Conservation (phyloP, 2,888 invertebrate species). For the Sthenelais limicola region DNA sequence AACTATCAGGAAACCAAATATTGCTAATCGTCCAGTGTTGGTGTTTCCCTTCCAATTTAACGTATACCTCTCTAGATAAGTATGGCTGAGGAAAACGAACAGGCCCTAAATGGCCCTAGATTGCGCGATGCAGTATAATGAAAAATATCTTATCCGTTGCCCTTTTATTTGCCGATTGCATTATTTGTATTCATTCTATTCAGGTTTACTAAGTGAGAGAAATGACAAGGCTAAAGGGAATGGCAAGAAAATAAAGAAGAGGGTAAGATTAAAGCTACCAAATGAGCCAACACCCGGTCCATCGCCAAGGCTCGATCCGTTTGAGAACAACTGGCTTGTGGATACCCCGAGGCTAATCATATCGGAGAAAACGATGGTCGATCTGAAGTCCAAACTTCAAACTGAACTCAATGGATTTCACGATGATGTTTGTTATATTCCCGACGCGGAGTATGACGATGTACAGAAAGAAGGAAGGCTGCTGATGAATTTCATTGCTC, state of each 20-base stretch:
- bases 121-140: no score
- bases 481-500: conserved; percentile 41
- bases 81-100: no score
- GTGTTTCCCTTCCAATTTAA: no score
- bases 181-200: no score
- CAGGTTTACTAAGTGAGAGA: no score
- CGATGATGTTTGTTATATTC: conserved; percentile 42
- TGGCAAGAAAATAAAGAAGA: conserved; percentile 19
- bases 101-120: no score
- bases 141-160: no score
- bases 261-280: conserved; percentile 6
- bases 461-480: conserved; percentile 8
- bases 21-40: no score
- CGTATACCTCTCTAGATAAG: no score
- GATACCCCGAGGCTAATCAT: conserved; percentile 36
- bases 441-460: conserved; percentile 20
- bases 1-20: no score
- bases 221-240: no score
- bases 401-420: conserved; percentile 45
- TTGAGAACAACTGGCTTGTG: conserved; percentile 36
- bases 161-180: no score
- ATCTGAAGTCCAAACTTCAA: conserved; percentile 11
- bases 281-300: neutral
- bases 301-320: conserved; percentile 2
- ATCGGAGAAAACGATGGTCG: conserved; percentile 32